Evolutionary conservation across 2,888 invertebrate genomes (phyloP).

Genomic region (Meliscaeva auricollis): DNA sequence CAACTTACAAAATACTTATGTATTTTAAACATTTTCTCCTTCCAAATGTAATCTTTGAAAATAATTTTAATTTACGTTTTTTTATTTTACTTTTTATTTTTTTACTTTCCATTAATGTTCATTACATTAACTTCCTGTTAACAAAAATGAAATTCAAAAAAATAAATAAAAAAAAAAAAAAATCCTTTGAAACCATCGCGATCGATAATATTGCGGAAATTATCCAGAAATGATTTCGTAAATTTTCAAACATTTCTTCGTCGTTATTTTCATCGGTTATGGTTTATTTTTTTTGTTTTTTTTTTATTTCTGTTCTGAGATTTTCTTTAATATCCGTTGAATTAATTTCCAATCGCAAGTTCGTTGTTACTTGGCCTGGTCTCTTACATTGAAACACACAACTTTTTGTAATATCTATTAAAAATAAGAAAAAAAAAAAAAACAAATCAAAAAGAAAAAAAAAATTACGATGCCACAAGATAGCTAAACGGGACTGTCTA

Average conservation of each 20-base stretch:
- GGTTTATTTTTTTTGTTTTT: constrained; percentile 8
- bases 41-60: constrained; percentile 33
- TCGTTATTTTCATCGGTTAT: constrained; percentile 49
- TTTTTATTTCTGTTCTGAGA: background rate
- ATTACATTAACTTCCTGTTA: constrained; percentile 43
- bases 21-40: constrained; percentile 36
- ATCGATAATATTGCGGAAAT: constrained; percentile 55
- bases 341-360: constrained; percentile 49
- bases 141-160: constrained; percentile 28
- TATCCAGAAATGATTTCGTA: constrained; percentile 51
- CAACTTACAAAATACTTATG: constrained; percentile 28
- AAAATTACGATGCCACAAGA: constrained; percentile 17
- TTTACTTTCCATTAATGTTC: constrained; percentile 37
- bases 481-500: constrained; percentile 12
- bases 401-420: constrained; percentile 1
- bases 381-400: constrained; percentile 25
- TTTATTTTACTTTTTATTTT: background rate
- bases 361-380: constrained; percentile 37
- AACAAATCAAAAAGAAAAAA: too few species aligned
- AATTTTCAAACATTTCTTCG: constrained; percentile 41
- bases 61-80: constrained; percentile 39
- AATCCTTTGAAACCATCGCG: constrained; percentile 42
- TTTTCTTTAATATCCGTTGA: constrained; percentile 57
- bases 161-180: constrained; percentile 38
- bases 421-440: constrained; percentile 10